phyloP scores from a whole-genome alignment of 2,888 invertebrate species.

The Gnatocerus cornutus region DNA sequence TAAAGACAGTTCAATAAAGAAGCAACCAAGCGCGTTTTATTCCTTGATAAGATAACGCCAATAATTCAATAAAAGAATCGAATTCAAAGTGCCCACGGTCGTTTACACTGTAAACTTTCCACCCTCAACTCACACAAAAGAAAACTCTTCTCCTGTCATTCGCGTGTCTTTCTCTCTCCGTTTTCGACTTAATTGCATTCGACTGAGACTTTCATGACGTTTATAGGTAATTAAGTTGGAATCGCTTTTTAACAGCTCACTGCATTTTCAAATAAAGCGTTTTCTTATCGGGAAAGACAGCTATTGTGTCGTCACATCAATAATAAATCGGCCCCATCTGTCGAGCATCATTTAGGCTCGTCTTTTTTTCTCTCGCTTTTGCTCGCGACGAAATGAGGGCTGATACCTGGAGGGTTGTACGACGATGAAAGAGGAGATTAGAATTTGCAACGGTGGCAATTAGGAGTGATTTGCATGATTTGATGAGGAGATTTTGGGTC shows the following conservation, averaged over 20 bases:
- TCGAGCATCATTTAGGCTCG: conserved; percentile 5
- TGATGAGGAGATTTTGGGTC: neutral
- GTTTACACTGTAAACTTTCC: conserved; percentile 3
- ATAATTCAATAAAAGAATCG: no score
- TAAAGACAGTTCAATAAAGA: no score
- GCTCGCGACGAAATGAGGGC: neutral
- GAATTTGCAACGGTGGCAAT: conserved; percentile 11
- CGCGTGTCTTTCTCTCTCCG: neutral
- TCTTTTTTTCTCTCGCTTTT: neutral
- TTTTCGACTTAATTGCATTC: conserved; percentile 42
- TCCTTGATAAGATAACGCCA: no score
- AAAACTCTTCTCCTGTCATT: conserved; percentile 12
- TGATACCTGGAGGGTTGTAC: conserved; percentile 16
- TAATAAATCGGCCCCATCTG: conserved; percentile 31
- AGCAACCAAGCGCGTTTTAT: no score
- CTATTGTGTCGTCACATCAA: conserved; percentile 36
- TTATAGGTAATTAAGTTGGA: conserved; percentile 48
- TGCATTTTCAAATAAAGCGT: conserved; percentile 46
- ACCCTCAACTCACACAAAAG: conserved; percentile 4
- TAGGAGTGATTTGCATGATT: conserved; percentile 2
- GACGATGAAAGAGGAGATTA: conserved; percentile 8
- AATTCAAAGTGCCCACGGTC: neutral
- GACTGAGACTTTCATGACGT: conserved; percentile 41
- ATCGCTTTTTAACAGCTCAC: conserved; percentile 44
- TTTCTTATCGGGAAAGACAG: conserved; percentile 40